Base-by-base conservation (phyloP, 2,113 vertebrate species). In the Speoplatyrhinus poulsoni region DNA sequence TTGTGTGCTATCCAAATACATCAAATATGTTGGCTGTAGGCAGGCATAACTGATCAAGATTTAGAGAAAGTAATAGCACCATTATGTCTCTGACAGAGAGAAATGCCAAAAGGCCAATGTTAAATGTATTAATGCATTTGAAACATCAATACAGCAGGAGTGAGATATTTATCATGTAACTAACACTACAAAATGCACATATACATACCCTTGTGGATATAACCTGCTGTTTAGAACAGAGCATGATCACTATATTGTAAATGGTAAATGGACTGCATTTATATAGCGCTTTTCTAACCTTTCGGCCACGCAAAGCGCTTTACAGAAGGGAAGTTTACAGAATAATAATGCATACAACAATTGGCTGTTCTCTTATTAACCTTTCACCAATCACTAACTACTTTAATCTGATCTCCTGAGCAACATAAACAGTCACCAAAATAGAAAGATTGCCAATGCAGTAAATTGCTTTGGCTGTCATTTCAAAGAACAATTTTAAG, bases 1-100 rank as follows among this genome's bases (percentile, higher is more conserved):
- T 70, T 80, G 62, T 63, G 62, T 70, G 70, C n/a, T 16, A 1
- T 16, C 49, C 41, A 3, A 26, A 58, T 2, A 69, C 80, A 83
- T 81, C 78, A 85, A 81, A 81, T 52, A n/a, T 26, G 60, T 65
- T 58, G 69, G 76, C 53, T 33, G 19, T 17, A 53, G 32, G 52
- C 12, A 1, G 76, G 62, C 17, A 67, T 32, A 4, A 62, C 46
- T 62, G 78, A 73, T 85, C 73, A 9, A 52, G 69, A 48, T 79
- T 80, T 73, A 82, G 72, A 72, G 46, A 62, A 12, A 19, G 50
- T 60, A 59, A 1, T 12, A 49, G 32, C 61, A 63, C 13, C 62
- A n/a, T n/a, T 9, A 12, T 50, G 61, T 50, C 9, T 32, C 3
- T 16, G 52, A 54, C 7, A 4, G 4, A n/a, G 55, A 17, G n/a